Evolutionary conservation across 2,888 invertebrate species (phyloP), one percentile per base, ranked within the genome.

Genomic region (Muscina levida): DNA sequence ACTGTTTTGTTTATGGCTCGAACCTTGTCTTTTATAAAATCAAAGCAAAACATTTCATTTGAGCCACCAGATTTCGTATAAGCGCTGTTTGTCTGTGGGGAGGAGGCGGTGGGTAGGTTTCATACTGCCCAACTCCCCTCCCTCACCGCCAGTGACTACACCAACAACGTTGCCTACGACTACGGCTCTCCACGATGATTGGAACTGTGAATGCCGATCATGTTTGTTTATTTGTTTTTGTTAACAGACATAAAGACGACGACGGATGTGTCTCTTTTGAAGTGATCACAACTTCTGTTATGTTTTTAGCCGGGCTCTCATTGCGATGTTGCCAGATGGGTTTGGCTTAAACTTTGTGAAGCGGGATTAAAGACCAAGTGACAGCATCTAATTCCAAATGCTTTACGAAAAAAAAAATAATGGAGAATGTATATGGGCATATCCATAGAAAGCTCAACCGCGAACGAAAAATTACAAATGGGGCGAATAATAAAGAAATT

Each of bases 11-110:
- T 84, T 85, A 85, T 83, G 84, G 84, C 82, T 85, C 84, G 82
- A 82, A 86, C 85, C 85, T 86, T 87, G 86, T 85, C 85, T 87
- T 87, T 87, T 86, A 86, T 86, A 85, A 86, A 84, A 85, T 83
- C 83, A 83, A 83, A 84, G 79, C 81, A 82, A 62, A 62, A 62
- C 11, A 82, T 83, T 80, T 82, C 71, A 70, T 77, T 83, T 75
- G 39, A 53, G 19, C 39, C 22, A 15, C 39, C 59, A 44, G 37
- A 15, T 62, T 13, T 66, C n/a, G 51, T 62, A 24, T 26, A 37
- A 24, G 11, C 22, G 11, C 67, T 71, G 46, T 53, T 8, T 62
- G 44, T n/a, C 66, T 66, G 62, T 48, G 44, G 76, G 53, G 48
- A 48, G 59, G 42, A n/a, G n/a, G n/a, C n/a, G n/a, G n/a, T n/a